Evolutionary conservation across 2,888 invertebrate species (phyloP), one percentile per base, ranked within the genome.

Genomic region (Lasioglossum malachurum): DNA sequence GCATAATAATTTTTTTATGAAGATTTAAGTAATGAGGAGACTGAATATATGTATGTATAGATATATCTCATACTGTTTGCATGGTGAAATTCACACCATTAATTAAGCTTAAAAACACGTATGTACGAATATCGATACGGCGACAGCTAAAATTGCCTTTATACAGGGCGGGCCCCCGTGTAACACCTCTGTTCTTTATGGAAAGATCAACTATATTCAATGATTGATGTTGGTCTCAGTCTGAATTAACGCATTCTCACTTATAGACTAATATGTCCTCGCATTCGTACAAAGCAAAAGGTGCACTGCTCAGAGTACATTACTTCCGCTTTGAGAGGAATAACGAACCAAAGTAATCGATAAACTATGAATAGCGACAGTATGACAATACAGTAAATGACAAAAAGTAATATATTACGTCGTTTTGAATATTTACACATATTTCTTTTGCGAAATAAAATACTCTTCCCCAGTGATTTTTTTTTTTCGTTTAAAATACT

Each of bases 1-100:
- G 81, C 80, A 83, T 89, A 90, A 90, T 91, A 87, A 92, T 57
- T 87, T 64, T 1, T 74, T 83, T 78, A 84, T 86, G 80, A 86
- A 91, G 86, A 82, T 87, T 84, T 46, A 67, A 83, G 35, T 83
- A 78, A 84, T 84, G 85, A 82, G 75, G 71, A 89, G 44, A 81
- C 83, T 86, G 77, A 60, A 75, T 73, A 64, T 82, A 73, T 71
- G 23, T 71, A 12, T 67, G 31, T 64, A 31, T 74, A 77, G 72
- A 60, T 82, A 72, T 38, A 31, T 35, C 19, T 41, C 41, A n/a
- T 38, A 38, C 27, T 46, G 35, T 44, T 74, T 76, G 31, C 67
- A 83, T 83, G 75, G 80, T 82, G 83, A 67, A 41, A 10, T 19
- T 71, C 14, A 64, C 73, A 82, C 31, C 75, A 80, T 69, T 53